phyloP scores from a whole-genome alignment of 1,140 invertebrate genomes.

The Neocloeon triangulifer region DNA sequence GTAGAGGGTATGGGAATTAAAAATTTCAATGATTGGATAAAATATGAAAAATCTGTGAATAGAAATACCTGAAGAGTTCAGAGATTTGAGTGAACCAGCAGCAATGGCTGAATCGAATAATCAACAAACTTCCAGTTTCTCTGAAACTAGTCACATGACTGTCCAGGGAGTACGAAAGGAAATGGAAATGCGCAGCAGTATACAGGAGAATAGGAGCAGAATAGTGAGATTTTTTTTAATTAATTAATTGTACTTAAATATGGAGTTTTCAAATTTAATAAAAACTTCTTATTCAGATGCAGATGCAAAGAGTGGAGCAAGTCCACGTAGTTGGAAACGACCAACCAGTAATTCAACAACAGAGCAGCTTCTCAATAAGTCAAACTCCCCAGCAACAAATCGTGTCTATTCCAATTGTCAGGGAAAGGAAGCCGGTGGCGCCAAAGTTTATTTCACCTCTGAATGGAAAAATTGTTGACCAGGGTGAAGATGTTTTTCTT shows the following conservation, averaged over 20 bases:
- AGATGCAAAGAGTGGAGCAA: conserved; percentile 25
- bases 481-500: conserved; percentile 40
- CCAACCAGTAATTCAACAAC: conserved; percentile 17
- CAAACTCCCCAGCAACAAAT: conserved; percentile 5
- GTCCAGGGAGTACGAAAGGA: no score
- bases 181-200: no score
- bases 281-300: not conserved
- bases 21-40: no score
- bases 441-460: conserved; percentile 44
- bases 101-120: no score
- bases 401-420: conserved; percentile 17
- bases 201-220: conserved; percentile 1
- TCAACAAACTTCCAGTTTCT: not conserved
- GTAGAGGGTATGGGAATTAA: conserved; percentile 22
- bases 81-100: no score
- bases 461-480: conserved; percentile 50
- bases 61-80: not conserved
- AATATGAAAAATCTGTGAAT: no score
- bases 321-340: conserved; percentile 22
- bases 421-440: conserved; percentile 29
- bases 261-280: no score
- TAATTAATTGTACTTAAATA: no score
- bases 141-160: no score
- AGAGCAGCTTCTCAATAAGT: conserved; percentile 8
- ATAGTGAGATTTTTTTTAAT: no score